These are phyloP conservation scores for Oceanodroma tethys DNA, from an alignment of 2,113 vertebrate genomes.

Conservation along the genomic window DNA sequence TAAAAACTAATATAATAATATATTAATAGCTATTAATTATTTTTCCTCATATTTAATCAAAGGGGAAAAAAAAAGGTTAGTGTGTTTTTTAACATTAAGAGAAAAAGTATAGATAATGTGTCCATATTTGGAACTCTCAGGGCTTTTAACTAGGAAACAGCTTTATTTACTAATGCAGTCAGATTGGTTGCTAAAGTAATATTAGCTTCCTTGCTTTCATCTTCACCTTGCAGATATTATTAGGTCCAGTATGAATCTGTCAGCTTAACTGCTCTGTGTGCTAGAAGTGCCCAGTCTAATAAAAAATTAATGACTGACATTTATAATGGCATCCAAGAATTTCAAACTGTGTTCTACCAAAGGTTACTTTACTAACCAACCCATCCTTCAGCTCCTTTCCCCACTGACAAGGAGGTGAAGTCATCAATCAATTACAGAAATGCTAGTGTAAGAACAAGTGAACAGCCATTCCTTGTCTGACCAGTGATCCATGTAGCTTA, in stretches of 20 bases:
- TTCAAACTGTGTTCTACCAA: not conserved
- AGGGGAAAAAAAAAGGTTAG: not conserved
- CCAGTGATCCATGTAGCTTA: not conserved
- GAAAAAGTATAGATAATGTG: not conserved
- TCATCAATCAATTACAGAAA: not conserved
- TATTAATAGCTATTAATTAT: not conserved
- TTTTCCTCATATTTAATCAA: not conserved
- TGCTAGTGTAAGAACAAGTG: not conserved
- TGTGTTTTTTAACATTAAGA: not conserved
- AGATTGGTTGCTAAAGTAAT: not conserved
- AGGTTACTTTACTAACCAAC: not conserved
- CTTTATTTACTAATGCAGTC: not conserved
- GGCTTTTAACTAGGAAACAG: not conserved
- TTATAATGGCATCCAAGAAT: not conserved
- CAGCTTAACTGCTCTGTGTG: not conserved
- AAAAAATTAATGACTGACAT: not conserved
- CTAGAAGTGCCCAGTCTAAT: not conserved
- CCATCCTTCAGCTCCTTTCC: not conserved
- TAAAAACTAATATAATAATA: not conserved
- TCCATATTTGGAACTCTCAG: not conserved
- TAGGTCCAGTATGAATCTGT: not conserved
- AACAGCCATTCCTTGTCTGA: not conserved
- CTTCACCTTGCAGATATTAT: not conserved
- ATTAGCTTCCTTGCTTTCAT: not conserved
- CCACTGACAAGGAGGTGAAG: not conserved